Percentiles rank a stretch among this genome's conserved stretches.
phyloP scores from a whole-genome alignment of 2,888 invertebrate genomes.

The Drosophila formosana region DNA sequence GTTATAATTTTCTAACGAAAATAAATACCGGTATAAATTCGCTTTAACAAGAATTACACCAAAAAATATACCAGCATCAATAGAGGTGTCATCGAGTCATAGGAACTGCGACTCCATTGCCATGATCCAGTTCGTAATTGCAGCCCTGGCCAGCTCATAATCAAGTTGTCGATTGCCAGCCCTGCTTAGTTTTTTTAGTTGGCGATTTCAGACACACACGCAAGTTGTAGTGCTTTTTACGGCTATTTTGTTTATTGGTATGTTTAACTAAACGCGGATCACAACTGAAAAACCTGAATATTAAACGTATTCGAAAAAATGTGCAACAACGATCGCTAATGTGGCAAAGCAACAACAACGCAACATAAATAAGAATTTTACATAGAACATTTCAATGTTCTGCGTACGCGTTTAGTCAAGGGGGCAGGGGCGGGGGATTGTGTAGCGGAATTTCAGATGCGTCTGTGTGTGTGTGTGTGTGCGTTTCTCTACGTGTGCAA shows the following conservation, averaged over 20 bases:
- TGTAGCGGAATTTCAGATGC: constrained; percentile 67
- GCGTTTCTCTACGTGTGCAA: constrained; percentile 25
- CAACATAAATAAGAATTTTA: constrained; percentile 51
- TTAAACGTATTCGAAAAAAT: constrained; percentile 4
- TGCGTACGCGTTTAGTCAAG: constrained; percentile 28
- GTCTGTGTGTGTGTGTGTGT: constrained; percentile 37
- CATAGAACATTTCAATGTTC: constrained; percentile 52
- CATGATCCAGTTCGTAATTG: constrained; percentile 21
- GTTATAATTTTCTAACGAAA: too few species aligned
- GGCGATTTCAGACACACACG: constrained; percentile 72
- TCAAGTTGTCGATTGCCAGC: constrained; percentile 46
- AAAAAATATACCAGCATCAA: not conserved
- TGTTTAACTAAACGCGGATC: constrained; percentile 39
- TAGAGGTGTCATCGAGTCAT: constrained; percentile 31
- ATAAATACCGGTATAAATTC: too few species aligned
- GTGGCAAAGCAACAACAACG: constrained; percentile 15
- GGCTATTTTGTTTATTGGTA: constrained; percentile 79
- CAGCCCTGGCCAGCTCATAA: constrained; percentile 42
- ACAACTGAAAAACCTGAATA: constrained; percentile 23
- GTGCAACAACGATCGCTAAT: constrained; percentile 16
- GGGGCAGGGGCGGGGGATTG: constrained; percentile 42
- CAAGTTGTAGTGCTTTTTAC: constrained; percentile 75
- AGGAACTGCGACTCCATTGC: not conserved
- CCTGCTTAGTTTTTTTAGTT: constrained; percentile 69
- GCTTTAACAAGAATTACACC: too few species aligned